phyloP scores from a whole-genome alignment of 2,888 invertebrate genomes.

The Penaeus monodon region DNA sequence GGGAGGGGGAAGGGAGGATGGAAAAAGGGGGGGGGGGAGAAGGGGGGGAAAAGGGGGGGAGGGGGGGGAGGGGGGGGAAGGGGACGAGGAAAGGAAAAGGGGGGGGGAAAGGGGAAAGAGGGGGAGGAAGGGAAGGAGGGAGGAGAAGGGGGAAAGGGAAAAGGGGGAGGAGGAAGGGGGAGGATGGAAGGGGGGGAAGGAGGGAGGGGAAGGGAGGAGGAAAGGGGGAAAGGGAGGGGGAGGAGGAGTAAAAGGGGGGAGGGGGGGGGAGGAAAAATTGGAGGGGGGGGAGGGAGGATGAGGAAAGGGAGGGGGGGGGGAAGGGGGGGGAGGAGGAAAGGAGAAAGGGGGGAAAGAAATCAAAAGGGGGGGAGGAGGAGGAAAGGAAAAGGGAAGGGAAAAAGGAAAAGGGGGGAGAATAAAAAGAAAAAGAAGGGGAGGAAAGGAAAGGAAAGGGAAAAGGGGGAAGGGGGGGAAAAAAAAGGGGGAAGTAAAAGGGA shows the following conservation, averaged over 20 bases:
- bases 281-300: background rate
- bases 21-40: background rate
- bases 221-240: background rate
- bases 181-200: rapidly evolving
- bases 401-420: background rate
- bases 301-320: background rate
- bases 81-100: background rate
- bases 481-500: background rate
- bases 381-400: background rate
- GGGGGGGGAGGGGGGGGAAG: background rate
- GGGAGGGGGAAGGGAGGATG: background rate
- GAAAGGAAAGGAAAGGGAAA: background rate
- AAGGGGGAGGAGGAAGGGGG: background rate
- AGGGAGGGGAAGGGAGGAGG: background rate
- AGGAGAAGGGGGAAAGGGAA: background rate
- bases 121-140: background rate
- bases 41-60: background rate
- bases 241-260: background rate
- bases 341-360: background rate
- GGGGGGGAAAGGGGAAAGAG: background rate
- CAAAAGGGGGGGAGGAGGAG: background rate
- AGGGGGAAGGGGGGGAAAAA: background rate
- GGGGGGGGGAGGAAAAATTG: background rate
- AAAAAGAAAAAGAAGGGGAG: no score
- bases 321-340: background rate